Conservation (phyloP, 2,797 vertebrate species). For the Sebastes oblongus region DNA sequence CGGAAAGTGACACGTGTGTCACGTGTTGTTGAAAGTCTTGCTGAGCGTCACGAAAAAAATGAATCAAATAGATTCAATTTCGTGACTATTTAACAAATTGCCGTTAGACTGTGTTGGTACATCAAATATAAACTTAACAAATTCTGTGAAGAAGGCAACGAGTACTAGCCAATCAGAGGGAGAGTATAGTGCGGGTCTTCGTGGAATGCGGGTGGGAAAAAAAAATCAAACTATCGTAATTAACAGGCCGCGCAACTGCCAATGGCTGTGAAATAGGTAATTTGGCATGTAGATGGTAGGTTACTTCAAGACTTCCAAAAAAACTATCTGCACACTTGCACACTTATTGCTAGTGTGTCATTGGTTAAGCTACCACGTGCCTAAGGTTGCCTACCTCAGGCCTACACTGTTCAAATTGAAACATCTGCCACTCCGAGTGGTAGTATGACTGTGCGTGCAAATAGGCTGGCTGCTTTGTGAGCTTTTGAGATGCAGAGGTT, state of each 20-base stretch:
- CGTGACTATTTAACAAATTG: too few species aligned
- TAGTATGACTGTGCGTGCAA: neutral
- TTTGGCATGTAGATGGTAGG: neutral
- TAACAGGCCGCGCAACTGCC: neutral
- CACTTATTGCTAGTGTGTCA: neutral
- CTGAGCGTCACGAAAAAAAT: too few species aligned
- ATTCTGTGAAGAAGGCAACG: neutral
- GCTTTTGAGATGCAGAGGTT: constrained; percentile 5
- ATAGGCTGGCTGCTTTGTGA: neutral
- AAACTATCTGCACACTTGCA: neutral
- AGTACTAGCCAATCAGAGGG: too few species aligned
- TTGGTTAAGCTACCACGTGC: neutral
- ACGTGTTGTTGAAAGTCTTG: too few species aligned
- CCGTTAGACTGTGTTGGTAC: too few species aligned
- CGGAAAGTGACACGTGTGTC: too few species aligned
- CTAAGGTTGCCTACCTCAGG: neutral
- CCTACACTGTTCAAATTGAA: neutral
- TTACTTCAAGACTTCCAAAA: neutral
- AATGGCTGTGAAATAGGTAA: too few species aligned
- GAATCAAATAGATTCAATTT: too few species aligned
- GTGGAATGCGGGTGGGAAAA: too few species aligned
- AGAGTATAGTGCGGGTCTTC: too few species aligned
- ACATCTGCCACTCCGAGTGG: neutral
- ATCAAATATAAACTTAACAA: neutral
- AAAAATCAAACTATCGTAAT: neutral